These are phyloP conservation scores for Tuta absoluta DNA, from an alignment of 2,888 invertebrate genomes.

Conservation along the genomic window DNA sequence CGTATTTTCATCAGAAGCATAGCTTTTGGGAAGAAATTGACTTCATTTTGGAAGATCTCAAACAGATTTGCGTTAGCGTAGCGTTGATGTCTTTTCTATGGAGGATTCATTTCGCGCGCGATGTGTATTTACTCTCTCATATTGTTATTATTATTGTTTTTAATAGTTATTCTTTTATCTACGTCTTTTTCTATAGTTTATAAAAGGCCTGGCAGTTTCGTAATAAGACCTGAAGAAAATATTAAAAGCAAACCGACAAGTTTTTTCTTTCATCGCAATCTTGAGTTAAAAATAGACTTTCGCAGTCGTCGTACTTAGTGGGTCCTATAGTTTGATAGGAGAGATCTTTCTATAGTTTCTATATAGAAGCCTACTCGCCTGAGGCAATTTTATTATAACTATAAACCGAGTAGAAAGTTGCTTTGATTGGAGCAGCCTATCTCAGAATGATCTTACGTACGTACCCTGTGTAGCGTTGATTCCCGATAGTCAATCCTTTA, in stretches of 20 bases:
- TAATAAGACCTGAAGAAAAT: background rate
- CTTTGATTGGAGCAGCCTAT: conserved; percentile 19
- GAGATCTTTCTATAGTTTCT: background rate
- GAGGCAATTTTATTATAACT: conserved; percentile 16
- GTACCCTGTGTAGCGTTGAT: conserved; percentile 68
- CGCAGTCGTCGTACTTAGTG: background rate
- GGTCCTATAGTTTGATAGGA: background rate
- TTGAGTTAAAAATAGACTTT: background rate
- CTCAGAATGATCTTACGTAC: conserved; percentile 38
- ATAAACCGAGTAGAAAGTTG: conserved; percentile 28
- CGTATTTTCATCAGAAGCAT: too few relatives aligned
- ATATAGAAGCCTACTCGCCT: background rate
- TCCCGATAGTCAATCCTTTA: conserved; percentile 65
- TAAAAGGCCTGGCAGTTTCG: background rate
- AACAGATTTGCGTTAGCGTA: conserved; percentile 40
- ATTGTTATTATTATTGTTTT: background rate
- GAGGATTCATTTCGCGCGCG: conserved; percentile 35
- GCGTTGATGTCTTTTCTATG: conserved; percentile 63
- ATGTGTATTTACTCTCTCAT: background rate
- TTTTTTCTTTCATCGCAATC: background rate
- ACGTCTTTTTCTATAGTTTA: background rate
- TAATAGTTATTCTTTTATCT: background rate
- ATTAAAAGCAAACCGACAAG: conserved; percentile 1
- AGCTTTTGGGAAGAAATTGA: background rate
- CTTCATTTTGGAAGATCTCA: conserved; percentile 20